Conservation (phyloP, 2,113 vertebrate species). For the Rhadina sibilatrix region DNA sequence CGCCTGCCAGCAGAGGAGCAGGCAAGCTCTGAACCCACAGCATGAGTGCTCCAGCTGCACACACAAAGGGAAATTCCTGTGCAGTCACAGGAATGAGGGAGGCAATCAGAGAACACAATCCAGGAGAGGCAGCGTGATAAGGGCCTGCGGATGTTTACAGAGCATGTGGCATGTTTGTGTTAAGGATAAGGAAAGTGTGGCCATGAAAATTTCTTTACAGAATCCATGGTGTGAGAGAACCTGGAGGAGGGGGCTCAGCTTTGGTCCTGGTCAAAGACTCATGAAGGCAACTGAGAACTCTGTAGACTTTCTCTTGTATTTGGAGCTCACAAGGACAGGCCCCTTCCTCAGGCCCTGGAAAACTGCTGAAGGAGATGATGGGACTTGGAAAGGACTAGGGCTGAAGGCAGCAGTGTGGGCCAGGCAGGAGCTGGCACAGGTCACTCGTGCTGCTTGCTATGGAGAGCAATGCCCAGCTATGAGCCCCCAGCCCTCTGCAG, state of each 20-base stretch:
- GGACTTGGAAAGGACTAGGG: neutral
- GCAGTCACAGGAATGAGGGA: neutral
- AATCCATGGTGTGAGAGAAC: neutral
- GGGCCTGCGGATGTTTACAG: neutral
- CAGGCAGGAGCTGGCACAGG: fast-evolving
- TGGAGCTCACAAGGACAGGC: neutral
- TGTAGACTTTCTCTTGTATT: neutral
- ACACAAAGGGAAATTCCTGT: neutral
- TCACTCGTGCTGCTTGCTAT: fast-evolving
- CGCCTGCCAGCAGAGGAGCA: neutral
- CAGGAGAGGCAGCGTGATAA: neutral
- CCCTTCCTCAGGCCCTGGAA: neutral
- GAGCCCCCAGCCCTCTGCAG: fast-evolving
- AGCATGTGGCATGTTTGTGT: neutral
- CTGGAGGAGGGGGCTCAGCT: fast-evolving
- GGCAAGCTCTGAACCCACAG: neutral
- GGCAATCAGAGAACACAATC: neutral
- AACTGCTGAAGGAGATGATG: neutral
- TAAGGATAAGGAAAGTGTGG: neutral
- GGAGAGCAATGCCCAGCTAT: fast-evolving
- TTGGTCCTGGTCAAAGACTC: no score
- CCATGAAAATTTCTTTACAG: neutral
- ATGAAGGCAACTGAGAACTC: fast-evolving
- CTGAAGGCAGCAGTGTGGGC: neutral
- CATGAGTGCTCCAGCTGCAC: neutral